Base-by-base conservation (phyloP, 2,797 vertebrate genomes). In the Rhodeus uyekii region DNA sequence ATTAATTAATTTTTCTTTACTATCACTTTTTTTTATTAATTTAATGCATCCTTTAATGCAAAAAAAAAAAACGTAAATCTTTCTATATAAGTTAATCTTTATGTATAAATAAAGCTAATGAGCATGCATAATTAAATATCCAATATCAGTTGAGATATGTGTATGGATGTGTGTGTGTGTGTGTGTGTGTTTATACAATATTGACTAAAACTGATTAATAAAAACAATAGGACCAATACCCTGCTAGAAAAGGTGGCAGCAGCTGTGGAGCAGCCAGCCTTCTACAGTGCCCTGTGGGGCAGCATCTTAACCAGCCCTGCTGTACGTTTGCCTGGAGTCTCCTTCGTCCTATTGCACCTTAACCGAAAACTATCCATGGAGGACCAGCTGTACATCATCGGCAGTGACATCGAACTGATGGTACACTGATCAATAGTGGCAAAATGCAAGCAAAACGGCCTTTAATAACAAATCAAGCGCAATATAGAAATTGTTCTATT, bases 281-380 rank as follows among this genome's bases (percentile, higher is more conserved):
- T 98, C 92, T 99, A 99, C 90, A 97, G 98, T 85, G 97, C 98
- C 81, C 96, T 99, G 48, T 99, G 98, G 98, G 98, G 98, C 60
- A 99, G 98, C 92, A 98, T 99, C 76, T 95, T 99, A 74, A 99
- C 98, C 85, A 99, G 98, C 90, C 97, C 98, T 2, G 94, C 98
- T 0, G 97, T 99, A 84, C 96, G 98, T 65, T 90, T 99, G 87
- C 97, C 98, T 1, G 98, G 97, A 71, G 97, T 99, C 88, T 95
- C 97, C 8, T 99, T 97, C 0, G 98, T 99, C 81, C 96, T 99
- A 58, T 94, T 97, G 88, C 98, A 99, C 90, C 92, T 99, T 86
- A 99, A 99, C 87, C 96, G 97, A 85, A 99, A 98, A 87, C 97
- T 99, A 79, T 98, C 97, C 53, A 99, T 99, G 98, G 98, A 99